Base-by-base conservation (phyloP, 1,140 invertebrate species). In the Anastatus disparis region DNA sequence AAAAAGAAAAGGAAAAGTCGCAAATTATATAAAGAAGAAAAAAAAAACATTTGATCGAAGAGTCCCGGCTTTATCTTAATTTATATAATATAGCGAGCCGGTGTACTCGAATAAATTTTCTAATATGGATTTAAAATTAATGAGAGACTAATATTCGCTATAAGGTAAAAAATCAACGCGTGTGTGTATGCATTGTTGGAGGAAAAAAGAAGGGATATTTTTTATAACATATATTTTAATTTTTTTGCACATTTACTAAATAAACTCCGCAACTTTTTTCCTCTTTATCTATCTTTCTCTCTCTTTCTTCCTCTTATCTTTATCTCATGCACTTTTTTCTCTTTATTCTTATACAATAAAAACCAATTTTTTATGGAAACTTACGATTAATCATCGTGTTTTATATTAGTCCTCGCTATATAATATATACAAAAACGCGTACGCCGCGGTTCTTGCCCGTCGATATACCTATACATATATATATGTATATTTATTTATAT, bases 1-100 rank as follows among this genome's bases (percentile, higher is more conserved):
- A 31, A 29, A 53, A 48, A 62, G 42, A 62, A 63, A 63, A 24
- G 20, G 50, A 35, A 24, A 65, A 52, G 48, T 38, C 53, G 17
- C 35, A 24, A 6, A n/a, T 22, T 4, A 35, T 15, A 46, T 46
- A 6, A 17, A 55, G 44, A n/a, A n/a, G n/a, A n/a, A n/a, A n/a
- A 61, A 40, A 61, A 59, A 35, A 15, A 44, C 46, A 27, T 52
- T 38, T 48, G 17, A 73, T 63, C 72, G 70, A 67, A 74, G 77
- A 79, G 75, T 77, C 76, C 72, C 76, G 78, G 75, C 75, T 69
- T n/a, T 80, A 76, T 78, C 70, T 78, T 78, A 77, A 73, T 77
- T 78, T 80, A 78, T 78, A 79, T 77, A 79, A 79, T 83, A 79
- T 78, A 82, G 65, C 67, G 76, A 81, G 75, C 78, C 82, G 77